Base-by-base conservation (phyloP, 2,113 vertebrate species). In the Raphicerus campestris region DNA sequence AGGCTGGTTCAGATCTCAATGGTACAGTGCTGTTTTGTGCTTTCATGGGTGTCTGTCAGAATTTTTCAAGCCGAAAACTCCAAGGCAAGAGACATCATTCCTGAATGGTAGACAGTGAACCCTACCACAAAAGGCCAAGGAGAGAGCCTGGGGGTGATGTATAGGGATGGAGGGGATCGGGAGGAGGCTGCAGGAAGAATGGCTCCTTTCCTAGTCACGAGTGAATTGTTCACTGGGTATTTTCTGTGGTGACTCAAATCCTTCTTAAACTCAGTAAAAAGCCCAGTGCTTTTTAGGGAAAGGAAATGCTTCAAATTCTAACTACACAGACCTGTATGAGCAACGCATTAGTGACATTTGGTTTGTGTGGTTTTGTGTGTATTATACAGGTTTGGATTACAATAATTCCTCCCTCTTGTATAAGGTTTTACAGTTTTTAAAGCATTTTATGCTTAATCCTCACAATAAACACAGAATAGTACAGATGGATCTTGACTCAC, bases 361-460 rank as follows among this genome's bases (percentile, higher is more conserved):
- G 87, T 81, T 93, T 93, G 30, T 92, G 32, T 88, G 66, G 73
- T 96, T 97, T 95, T 94, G 93, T 91, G 47, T 95, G 24, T 56
- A 61, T 85, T 92, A 91, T 60, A 96, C 75, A 89, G 81, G 82
- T 85, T 87, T 77, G 73, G 93, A 89, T 97, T 96, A 95, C 5
- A 87, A 22, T 93, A 96, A 96, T 95, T 96, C 90, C 42, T 97
- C 84, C 87, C 84, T 78, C 81, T 93, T 77, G 11, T 90, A 70
- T 94, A 66, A 97, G 85, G 63, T 95, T 97, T 98, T 93, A 35
- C 20, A 82, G 73, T 93, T 96, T 97, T 93, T 30, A 87, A 92
- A 94, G 75, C 63, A 96, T 61, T 63, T 94, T 75, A 80, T 93
- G 47, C 82, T 96, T 95, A 96, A 97, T 97, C 97, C 60, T 96